Base-by-base conservation (phyloP, 2,888 invertebrate genomes). In the Bombyx huttoni region DNA sequence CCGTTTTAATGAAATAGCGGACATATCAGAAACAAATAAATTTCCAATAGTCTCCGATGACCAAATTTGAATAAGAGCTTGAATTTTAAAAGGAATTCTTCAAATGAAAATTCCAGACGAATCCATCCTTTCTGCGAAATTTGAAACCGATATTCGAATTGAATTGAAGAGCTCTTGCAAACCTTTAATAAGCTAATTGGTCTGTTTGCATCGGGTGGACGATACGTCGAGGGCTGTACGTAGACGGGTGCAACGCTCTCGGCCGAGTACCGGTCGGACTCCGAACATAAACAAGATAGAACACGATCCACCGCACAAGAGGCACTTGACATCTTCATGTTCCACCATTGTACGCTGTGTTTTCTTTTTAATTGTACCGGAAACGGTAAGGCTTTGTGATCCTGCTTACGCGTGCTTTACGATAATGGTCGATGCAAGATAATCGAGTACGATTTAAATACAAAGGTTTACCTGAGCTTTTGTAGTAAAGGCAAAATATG, bases 231-330 rank as follows among this genome's bases (percentile, higher is more conserved):
- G 52, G 61, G 55, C 54, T 63, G 63, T 63, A 60, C 59, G 47
- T 49, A 56, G 54, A 57, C 65, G 70, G 65, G 69, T 65, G 72
- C 67, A 68, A 65, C 65, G 62, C 67, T 61, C 61, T 58, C 24
- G 24, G 24, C 65, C 55, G 52, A 54, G 60, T 55, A 52, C 56
- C 62, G 52, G 52, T 56, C 59, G 61, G 60, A 61, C 66, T 64
- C 65, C 65, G 64, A 62, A 70, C 68, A 70, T 70, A 76, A 80
- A 74, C 78, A 71, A 78, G 81, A 81, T 81, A 81, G 71, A 70
- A 73, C 81, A 81, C 81, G 81, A 76, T 74, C 73, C 70, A 60
- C 59, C 59, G 60, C 61, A 62, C 67, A 63, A 77, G 75, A 65
- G 73, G 63, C 71, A 60, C 81, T 81, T 75, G 76, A 79, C 75